A percentile compares a stretch with the other conserved stretches of the same genome.
phyloP scores from a whole-genome alignment of 2,113 vertebrate genomes.

The Ptychochromis oligacanthus region DNA sequence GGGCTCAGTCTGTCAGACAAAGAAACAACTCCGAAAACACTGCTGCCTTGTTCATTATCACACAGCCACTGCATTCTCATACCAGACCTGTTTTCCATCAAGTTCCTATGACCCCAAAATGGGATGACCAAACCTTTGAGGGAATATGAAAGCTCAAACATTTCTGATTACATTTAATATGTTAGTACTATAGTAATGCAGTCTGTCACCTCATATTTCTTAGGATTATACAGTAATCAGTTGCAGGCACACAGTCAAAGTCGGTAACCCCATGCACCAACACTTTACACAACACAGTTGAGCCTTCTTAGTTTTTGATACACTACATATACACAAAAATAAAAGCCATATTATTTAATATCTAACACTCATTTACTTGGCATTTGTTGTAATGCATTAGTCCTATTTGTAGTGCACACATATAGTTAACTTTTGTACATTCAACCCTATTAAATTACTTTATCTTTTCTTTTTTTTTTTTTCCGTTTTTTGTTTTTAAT shows the following conservation, averaged over 20 bases:
- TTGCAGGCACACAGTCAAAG: neutral
- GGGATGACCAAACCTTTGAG: neutral
- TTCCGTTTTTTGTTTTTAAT: neutral
- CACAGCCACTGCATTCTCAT: constrained; percentile 32
- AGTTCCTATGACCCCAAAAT: constrained; percentile 17
- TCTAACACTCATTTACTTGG: too few species aligned
- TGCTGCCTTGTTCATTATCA: constrained; percentile 65
- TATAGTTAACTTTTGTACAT: neutral
- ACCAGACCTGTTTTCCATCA: constrained; percentile 14
- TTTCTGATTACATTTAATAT: neutral
- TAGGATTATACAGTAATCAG: neutral
- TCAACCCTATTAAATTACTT: neutral
- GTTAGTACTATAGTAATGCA: neutral
- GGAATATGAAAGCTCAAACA: neutral
- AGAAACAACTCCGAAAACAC: constrained; percentile 63
- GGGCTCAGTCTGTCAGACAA: constrained; percentile 65
- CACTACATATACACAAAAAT: neutral
- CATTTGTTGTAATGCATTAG: neutral
- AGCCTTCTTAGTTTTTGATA: neutral
- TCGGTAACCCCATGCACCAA: rapidly evolving
- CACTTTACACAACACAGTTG: neutral
- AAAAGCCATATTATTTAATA: rapidly evolving
- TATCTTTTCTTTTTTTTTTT: neutral
- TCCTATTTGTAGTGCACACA: neutral
- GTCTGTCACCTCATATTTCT: neutral